A percentile compares a stretch with the other conserved stretches of the same genome.
phyloP scores from a whole-genome alignment of 2,888 invertebrate genomes.

The Bursaphelenchus okinawaensis region DNA sequence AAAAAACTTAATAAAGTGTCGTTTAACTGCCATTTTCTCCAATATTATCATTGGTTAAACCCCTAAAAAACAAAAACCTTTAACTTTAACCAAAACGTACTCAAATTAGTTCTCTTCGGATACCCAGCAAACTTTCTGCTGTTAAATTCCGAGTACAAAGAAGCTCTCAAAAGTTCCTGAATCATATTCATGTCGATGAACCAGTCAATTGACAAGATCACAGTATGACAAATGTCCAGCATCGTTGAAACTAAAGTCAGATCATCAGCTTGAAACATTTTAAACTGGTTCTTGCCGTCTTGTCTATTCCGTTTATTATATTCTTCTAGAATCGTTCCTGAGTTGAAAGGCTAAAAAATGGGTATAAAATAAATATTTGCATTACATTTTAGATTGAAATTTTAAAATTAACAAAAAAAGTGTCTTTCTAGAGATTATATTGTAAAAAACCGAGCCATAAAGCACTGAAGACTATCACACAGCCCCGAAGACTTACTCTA shows the following conservation, averaged over 20 bases:
- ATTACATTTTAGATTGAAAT: no score
- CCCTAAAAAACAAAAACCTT: neutral
- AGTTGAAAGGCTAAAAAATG: constrained; percentile 29
- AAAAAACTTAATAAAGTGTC: constrained; percentile 14
- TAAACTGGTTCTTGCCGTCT: constrained; percentile 2
- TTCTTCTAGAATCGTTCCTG: constrained; percentile 30
- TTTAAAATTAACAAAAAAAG: neutral
- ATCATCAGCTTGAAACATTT: constrained; percentile 7
- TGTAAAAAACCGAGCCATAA: no score
- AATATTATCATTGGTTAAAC: no score
- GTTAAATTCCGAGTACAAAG: constrained; percentile 18
- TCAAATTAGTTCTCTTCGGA: constrained; percentile 7
- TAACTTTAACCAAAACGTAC: neutral
- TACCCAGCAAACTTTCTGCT: constrained; percentile 24
- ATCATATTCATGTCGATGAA: constrained; percentile 68
- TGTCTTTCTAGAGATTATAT: no score
- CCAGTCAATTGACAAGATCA: constrained; percentile 83
- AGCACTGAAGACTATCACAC: no score
- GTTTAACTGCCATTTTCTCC: no score
- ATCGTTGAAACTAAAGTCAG: constrained; percentile 70
- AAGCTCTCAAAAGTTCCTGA: constrained; percentile 70
- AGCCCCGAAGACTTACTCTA: constrained; percentile 64
- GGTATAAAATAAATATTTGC: no score
- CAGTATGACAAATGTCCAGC: constrained; percentile 81
- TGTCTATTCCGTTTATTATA: neutral